Evolutionary conservation across 2,113 vertebrate species (phyloP).

Genomic region (Trinectes maculatus): DNA sequence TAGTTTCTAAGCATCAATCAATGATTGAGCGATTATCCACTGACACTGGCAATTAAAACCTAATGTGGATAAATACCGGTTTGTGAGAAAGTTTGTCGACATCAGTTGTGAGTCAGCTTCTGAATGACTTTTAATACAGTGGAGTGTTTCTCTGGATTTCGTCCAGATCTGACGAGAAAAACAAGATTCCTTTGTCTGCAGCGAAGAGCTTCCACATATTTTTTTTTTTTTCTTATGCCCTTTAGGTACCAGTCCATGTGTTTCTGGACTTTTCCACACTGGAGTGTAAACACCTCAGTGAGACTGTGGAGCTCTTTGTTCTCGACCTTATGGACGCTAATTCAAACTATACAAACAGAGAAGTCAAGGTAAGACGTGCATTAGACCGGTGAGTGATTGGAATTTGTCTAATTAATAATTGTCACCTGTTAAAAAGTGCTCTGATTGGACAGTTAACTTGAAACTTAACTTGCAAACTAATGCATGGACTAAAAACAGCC

Average conservation of each 20-base stretch:
- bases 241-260: conserved; percentile 92
- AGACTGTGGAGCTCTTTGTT: conserved; percentile 89
- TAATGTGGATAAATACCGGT: neutral
- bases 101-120: neutral
- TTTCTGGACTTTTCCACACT: conserved; percentile 93
- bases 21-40: conserved; percentile 3
- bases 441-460: too few species aligned
- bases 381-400: neutral
- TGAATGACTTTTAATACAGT: neutral
- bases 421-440: too few species aligned
- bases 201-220: neutral
- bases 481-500: too few species aligned
- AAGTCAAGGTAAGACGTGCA: conserved; percentile 87
- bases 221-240: neutral
- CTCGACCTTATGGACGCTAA: conserved; percentile 91
- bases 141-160: neutral
- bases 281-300: conserved; percentile 87
- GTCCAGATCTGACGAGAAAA: neutral
- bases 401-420: neutral
- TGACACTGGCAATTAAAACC: neutral
- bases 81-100: neutral
- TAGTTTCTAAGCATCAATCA: conserved; percentile 11
- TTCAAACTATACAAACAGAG: conserved; percentile 84
- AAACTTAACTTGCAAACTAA: too few species aligned
- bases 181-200: neutral